phyloP scores from a whole-genome alignment of 1,140 invertebrate species.

The Whitmania pigra region DNA sequence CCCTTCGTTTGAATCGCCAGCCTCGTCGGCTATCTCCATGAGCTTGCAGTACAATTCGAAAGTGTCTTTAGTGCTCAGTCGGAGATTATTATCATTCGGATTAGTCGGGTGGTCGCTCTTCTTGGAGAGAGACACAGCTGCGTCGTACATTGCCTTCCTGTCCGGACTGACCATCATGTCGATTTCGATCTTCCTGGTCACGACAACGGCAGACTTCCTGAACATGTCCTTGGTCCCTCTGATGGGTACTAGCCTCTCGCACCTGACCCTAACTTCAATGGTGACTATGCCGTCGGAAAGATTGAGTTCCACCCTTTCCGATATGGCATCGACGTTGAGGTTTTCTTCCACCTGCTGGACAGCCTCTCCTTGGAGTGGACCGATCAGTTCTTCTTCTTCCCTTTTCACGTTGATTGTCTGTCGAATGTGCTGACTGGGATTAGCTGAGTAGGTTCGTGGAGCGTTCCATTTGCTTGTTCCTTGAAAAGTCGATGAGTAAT shows the following conservation, averaged over 20 bases:
- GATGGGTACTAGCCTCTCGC: slow-evolving; percentile 36
- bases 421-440: slow-evolving; percentile 23
- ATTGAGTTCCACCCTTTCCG: slow-evolving; percentile 37
- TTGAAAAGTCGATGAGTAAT: too few relatives aligned
- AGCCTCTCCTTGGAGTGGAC: slow-evolving; percentile 31
- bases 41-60: slow-evolving; percentile 26
- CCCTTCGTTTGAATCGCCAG: background rate
- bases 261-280: slow-evolving; percentile 36
- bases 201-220: slow-evolving; percentile 39
- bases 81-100: background rate
- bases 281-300: slow-evolving; percentile 35
- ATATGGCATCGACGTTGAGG: slow-evolving; percentile 38
- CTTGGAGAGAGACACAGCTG: background rate
- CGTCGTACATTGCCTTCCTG: slow-evolving; percentile 32
- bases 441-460: background rate
- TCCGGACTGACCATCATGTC: slow-evolving; percentile 37
- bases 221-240: slow-evolving; percentile 37
- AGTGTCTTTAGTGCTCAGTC: slow-evolving; percentile 24
- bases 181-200: slow-evolving; percentile 39
- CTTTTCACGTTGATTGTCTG: slow-evolving; percentile 36
- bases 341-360: slow-evolving; percentile 24
- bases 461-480: too few relatives aligned
- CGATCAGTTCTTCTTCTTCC: slow-evolving; percentile 37
- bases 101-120: background rate
- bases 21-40: slow-evolving; percentile 25